Base-by-base conservation (phyloP, 2,113 vertebrate genomes). In the Elephas maximus region DNA sequence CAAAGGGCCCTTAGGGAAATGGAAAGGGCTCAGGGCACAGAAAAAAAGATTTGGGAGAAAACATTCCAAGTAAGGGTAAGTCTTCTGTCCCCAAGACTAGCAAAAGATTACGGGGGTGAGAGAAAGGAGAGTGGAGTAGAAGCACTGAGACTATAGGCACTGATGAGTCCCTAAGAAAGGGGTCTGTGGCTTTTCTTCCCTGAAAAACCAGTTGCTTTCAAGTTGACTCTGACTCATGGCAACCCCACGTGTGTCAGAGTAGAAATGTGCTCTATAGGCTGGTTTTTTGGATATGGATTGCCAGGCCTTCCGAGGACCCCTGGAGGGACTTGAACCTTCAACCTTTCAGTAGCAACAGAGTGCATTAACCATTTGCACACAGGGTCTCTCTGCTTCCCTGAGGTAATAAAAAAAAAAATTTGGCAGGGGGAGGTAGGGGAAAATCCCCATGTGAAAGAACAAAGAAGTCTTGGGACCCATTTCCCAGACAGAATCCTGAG, bases 401-500 rank as follows among this genome's bases (percentile, higher is more conserved):
- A 53, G n/a, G 37, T 37, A 37, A 37, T 37, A 37, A 37, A 37
- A 37, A 37, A 37, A 37, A 37, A 37, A 37, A 37, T 37, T 37
- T 37, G 37, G 37, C 37, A 37, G 37, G 37, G 37, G 37, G 51
- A 65, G 30, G 2, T 30, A 3, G 53, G 11, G 12, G 8, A 45
- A 74, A 45, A 88, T 53, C 10, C 77, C 71, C 44, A 71, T 44
- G 23, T 79, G 76, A 79, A 57, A 90, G 24, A 63, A 44, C 48
- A 33, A 41, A 67, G 76, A 77, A 30, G 51, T 71, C 60, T 17
- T 30, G 7, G 8, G 30, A 24, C 5, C 2, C 30, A 8, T 62
- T 95, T 85, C 62, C 48, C 69, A 80, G 63, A 51, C 15, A 94
- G 83, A 93, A 65, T 9, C n/a, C 71, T 60, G 45, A 24, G 14